phyloP scores from a whole-genome alignment of 2,888 invertebrate species.

The Alcis repandata region DNA sequence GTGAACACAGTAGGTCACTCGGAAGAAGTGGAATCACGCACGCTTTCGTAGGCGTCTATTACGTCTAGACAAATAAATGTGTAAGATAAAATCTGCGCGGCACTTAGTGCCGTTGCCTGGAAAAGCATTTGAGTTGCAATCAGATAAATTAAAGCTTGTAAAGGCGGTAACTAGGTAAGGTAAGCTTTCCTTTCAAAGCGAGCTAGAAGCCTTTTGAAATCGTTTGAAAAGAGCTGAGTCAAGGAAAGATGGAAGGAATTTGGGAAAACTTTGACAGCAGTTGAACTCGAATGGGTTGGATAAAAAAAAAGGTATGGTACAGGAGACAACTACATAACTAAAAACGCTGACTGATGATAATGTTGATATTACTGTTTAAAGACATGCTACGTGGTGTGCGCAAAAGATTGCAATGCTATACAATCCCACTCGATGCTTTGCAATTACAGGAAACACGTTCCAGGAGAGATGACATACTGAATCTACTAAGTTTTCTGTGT shows the following conservation, averaged over 20 bases:
- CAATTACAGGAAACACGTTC: not conserved
- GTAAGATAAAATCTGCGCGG: constrained; percentile 13
- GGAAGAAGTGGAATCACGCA: constrained; percentile 10
- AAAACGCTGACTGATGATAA: too few relatives aligned
- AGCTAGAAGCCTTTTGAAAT: not conserved
- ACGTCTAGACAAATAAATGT: constrained; percentile 34
- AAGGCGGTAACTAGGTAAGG: not conserved
- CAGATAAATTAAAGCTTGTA: not conserved
- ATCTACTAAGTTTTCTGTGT: not conserved
- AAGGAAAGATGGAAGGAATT: too few relatives aligned
- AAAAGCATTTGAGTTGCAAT: not conserved
- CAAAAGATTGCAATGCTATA: too few relatives aligned
- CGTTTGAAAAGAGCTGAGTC: not conserved
- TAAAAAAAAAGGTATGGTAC: too few relatives aligned
- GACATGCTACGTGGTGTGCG: too few relatives aligned
- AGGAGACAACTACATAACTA: too few relatives aligned
- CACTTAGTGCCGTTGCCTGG: not conserved
- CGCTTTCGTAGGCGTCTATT: constrained; percentile 22
- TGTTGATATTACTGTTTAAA: too few relatives aligned
- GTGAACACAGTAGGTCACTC: constrained; percentile 3
- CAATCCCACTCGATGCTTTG: too few relatives aligned
- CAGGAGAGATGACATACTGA: not conserved
- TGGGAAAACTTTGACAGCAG: too few relatives aligned
- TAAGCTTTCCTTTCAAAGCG: not conserved
- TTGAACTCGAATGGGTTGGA: too few relatives aligned